A percentile compares a stretch with the other conserved stretches of the same genome.
phyloP scores from a whole-genome alignment of 2,113 vertebrate species.

The Camarhynchus parvulus region DNA sequence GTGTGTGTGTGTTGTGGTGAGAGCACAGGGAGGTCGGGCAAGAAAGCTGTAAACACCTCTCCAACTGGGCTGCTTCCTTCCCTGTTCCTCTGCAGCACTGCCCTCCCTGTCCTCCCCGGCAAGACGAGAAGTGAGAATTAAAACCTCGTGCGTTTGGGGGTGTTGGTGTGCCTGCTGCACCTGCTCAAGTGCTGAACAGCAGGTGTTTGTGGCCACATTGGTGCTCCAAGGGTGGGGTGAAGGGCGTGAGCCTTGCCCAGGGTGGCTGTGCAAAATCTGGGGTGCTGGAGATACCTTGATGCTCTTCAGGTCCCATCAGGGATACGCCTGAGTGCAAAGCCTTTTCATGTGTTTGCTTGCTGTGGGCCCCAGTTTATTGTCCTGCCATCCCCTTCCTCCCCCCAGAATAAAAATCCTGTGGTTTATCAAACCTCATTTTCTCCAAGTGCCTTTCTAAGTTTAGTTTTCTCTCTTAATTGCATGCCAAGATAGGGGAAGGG shows the following conservation, averaged over 20 bases:
- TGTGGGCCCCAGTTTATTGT: background rate
- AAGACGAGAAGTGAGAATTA: slow-evolving; percentile 58
- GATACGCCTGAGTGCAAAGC: background rate
- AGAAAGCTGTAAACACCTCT: slow-evolving; percentile 54
- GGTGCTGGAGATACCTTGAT: background rate
- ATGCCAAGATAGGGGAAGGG: background rate
- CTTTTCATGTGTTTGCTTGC: background rate
- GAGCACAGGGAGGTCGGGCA: slow-evolving; percentile 26
- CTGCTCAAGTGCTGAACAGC: background rate
- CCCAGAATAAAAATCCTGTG: background rate
- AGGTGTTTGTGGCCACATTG: background rate
- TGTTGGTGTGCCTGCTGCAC: background rate
- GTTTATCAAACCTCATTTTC: slow-evolving; percentile 20
- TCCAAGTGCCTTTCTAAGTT: slow-evolving; percentile 38
- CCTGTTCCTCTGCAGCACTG: background rate
- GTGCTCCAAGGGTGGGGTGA: background rate
- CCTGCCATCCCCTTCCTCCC: background rate
- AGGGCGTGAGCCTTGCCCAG: accelerated
- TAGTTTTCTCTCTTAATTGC: slow-evolving; percentile 32
- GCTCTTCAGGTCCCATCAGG: background rate
- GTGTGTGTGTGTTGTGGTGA: slow-evolving; percentile 64
- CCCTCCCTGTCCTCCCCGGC: background rate
- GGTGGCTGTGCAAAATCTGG: accelerated
- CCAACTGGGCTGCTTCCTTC: slow-evolving; percentile 21
- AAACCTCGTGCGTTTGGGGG: background rate